Conservation (phyloP, 2,113 vertebrate species). For the Gasterosteus aculeatus region DNA sequence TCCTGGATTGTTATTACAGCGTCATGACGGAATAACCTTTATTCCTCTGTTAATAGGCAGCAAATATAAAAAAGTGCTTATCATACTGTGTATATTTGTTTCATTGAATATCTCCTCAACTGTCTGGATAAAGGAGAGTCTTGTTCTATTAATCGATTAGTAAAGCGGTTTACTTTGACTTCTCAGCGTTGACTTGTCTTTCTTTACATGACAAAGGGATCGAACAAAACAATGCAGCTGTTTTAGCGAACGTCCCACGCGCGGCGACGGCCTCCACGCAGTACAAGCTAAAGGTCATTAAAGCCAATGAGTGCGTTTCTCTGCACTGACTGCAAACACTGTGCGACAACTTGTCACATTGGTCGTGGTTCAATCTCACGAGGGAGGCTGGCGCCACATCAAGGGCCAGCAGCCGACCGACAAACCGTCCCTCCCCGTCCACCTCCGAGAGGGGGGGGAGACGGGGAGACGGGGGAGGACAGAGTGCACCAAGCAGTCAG, state of each 20-base stretch:
- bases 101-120: background rate
- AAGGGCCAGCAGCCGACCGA: conserved; percentile 58
- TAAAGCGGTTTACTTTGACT: too few relatives aligned
- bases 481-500: background rate
- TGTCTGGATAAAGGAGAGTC: background rate
- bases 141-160: background rate
- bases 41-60: background rate
- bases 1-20: background rate
- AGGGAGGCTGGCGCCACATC: conserved; percentile 51
- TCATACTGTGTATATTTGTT: background rate
- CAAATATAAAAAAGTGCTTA: background rate
- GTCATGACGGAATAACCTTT: background rate
- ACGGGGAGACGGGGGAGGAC: conserved; percentile 12
- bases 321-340: conserved; percentile 31
- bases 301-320: background rate
- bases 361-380: conserved; percentile 29
- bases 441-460: conserved; percentile 22
- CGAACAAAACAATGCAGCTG: background rate
- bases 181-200: too few relatives aligned
- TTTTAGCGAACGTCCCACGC: background rate
- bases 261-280: too few relatives aligned
- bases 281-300: background rate
- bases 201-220: background rate
- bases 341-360: conserved; percentile 45
- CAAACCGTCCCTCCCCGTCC: background rate